Evolutionary conservation across 2,797 vertebrate species (phyloP), one percentile per base, ranked within the genome.

Genomic region (Oryzias sinensis): DNA sequence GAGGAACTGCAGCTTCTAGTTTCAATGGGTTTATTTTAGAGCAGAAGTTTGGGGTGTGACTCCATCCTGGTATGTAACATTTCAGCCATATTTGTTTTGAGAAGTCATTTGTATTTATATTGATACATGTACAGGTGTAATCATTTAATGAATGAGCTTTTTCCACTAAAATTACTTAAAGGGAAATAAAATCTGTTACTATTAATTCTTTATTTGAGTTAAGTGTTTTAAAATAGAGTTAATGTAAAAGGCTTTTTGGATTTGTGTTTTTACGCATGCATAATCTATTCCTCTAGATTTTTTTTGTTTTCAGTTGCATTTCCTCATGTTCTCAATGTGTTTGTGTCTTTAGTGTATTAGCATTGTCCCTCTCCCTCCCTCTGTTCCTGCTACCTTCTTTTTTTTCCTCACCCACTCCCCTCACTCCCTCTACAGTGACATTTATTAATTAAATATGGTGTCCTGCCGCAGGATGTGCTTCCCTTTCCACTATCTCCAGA

Each of bases 361-460:
- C 62, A 48, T 68, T 78, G 69, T 80, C 81, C 53, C 61, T 73
- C 70, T 41, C 33, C 18, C 59, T 62, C 37, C 7, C 56, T 59
- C 58, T 17, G 60, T 51, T 25, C 29, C 46, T 24, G 14, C 59
- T 63, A 40, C 59, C 33, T 55, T 67, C 58, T 55, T 57, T 45
- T 74, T 57, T 47, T 67, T 72, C 70, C 79, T 71, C 80, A 73
- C 57, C 5, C 76, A 53, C 72, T 72, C 57, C 54, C 74, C 76
- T 76, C 72, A 65, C 75, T 79, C 77, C 59, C 69, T 83, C 77
- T 59, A 75, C 78, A 72, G 80, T 89, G 88, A 91, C 90, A 90
- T 89, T 90, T 88, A 90, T 90, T 89, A 89, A 90, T 90, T 89
- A 88, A 91, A 89, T 90, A 89, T 80, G 83, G 80, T 86, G 81